Base-by-base conservation (phyloP, 2,797 vertebrate species). In the Argyrosomus regius region DNA sequence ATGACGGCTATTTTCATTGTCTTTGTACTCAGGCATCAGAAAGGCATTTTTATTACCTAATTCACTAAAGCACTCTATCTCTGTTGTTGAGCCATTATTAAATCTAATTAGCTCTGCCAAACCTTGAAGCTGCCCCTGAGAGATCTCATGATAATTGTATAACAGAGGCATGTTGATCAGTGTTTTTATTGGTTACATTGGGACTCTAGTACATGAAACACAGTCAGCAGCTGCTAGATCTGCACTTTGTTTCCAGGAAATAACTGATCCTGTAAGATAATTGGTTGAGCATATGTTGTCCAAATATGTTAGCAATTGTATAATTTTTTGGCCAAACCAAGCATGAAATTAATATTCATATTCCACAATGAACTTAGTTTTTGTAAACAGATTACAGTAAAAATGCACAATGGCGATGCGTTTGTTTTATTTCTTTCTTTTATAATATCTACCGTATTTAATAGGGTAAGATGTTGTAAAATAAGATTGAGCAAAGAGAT, bases 51-150 rank as follows among this genome's bases (percentile, higher is more conserved):
- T 81, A 91, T 82, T 72, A 80, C 67, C 77, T 87, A 52, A 84
- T 90, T 87, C 78, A 46, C 75, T 82, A 78, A 90, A 86, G 73
- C 72, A 5, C 75, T 67, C n/a, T 50, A 58, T 91, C 70, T 82
- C 70, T 85, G 75, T 77, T 66, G 57, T 70, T 28, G 62, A 76
- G 82, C 75, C 71, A 84, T 88, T 85, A 85, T 88, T 88, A 88
- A 85, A 89, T 90, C 83, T 82, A 90, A 93, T 92, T 90, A 89
- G 79, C 86, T 85, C 66, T 74, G 77, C 57, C 66, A 82, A 88
- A 86, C 81, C 78, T 85, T 72, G 71, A 78, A 77, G 73, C 65
- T 59, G 82, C 81, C 80, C 79, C 87, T 50, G 65, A 78, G 70
- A 84, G 85, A 86, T 72, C 77, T 79, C 77, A 60, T 78, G 78